These are phyloP conservation scores for Rhyacophila brunnea DNA, from an alignment of 1,140 invertebrate genomes.

Conservation along the genomic window DNA sequence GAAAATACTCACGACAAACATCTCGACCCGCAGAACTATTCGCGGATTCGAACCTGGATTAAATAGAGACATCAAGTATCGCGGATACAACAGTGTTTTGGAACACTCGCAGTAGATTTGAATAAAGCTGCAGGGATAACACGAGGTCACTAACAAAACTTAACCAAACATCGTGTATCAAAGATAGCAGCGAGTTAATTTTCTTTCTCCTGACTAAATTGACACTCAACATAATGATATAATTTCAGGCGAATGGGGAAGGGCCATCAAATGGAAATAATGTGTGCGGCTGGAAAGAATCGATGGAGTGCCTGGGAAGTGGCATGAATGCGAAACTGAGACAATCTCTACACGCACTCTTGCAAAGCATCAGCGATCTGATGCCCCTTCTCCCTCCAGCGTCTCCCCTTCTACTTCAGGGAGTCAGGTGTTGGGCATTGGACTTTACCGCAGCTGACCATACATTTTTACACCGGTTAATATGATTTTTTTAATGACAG, in stretches of 20 bases:
- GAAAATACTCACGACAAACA: no score
- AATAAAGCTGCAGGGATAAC: no score
- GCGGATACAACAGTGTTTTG: no score
- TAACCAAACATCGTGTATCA: no score
- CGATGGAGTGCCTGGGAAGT: slow-evolving; percentile 1
- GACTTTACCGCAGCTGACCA: slow-evolving; percentile 87
- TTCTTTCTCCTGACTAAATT: no score
- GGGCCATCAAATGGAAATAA: neutral
- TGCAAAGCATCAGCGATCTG: slow-evolving; percentile 90
- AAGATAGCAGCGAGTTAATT: no score
- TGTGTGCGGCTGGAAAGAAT: neutral
- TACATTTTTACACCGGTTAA: slow-evolving; percentile 83
- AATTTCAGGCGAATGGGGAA: neutral
- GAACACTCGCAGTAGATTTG: no score
- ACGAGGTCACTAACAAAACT: no score
- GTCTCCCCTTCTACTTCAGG: slow-evolving; percentile 86
- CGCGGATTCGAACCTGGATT: no score
- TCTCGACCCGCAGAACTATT: no score
- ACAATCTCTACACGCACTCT: slow-evolving; percentile 79
- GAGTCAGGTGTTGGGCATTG: slow-evolving; percentile 90
- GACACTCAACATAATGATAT: no score
- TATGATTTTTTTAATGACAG: neutral
- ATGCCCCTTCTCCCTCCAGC: slow-evolving; percentile 88
- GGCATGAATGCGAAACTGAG: slow-evolving; percentile 52
- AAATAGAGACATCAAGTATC: no score